These are phyloP conservation scores for Busseola fusca DNA, from an alignment of 2,888 invertebrate species.

Conservation along the genomic window DNA sequence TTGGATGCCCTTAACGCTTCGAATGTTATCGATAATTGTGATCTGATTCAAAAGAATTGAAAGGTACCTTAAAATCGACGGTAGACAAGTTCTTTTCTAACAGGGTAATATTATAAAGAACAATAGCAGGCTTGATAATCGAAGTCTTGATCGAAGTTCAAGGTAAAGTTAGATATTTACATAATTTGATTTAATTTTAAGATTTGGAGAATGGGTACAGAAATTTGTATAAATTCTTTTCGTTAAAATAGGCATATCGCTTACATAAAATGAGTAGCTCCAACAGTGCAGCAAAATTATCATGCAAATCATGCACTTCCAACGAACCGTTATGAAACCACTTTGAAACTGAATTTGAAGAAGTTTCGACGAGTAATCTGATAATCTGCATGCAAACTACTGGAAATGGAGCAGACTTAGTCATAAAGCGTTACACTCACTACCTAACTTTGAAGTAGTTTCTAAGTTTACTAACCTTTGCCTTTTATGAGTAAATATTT, in stretches of 20 bases:
- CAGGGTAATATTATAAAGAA: constrained; percentile 10
- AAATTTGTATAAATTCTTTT: constrained; percentile 1
- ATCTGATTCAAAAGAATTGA: constrained; percentile 32
- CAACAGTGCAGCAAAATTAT: constrained; percentile 19
- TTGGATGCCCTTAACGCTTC: constrained; percentile 13
- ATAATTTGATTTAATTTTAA: constrained; percentile 1
- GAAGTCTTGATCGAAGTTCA: not conserved
- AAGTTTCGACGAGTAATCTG: constrained; percentile 35
- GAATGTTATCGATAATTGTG: constrained; percentile 44
- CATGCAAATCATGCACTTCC: constrained; percentile 38
- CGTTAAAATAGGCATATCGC: not conserved
- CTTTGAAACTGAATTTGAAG: constrained; percentile 32
- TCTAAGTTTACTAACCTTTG: constrained; percentile 12
- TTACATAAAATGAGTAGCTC: not conserved
- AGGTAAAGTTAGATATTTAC: too few relatives aligned
- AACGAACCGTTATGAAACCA: constrained; percentile 32
- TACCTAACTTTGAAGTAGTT: constrained; percentile 21
- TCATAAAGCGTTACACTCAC: constrained; percentile 31
- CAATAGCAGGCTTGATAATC: not conserved
- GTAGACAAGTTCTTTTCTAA: not conserved
- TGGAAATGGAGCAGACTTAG: constrained; percentile 32
- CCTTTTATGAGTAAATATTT: not conserved
- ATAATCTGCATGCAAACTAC: constrained; percentile 40
- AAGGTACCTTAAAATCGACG: constrained; percentile 10
- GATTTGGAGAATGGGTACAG: not conserved